Evolutionary conservation across 2,888 invertebrate genomes (phyloP).

Genomic region (Folsomia manolachei): DNA sequence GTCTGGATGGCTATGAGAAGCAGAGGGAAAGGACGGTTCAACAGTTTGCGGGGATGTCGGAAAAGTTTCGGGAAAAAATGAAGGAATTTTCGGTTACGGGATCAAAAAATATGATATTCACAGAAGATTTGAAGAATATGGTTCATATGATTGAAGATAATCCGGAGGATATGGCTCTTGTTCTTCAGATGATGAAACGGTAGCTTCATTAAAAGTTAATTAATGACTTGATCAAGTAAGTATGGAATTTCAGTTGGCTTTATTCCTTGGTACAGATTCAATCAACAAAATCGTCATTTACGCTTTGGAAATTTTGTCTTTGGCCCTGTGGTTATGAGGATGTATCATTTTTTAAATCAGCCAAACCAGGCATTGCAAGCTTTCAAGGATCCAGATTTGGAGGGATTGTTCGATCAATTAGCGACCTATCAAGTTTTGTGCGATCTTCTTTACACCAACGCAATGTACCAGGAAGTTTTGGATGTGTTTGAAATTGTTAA

Average conservation of each 20-base stretch:
- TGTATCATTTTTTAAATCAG: conserved; percentile 69
- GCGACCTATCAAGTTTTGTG: conserved; percentile 66
- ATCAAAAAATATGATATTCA: conserved; percentile 68
- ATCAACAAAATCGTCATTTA: conserved; percentile 66
- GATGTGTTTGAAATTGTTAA: conserved; percentile 64
- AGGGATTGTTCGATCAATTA: conserved; percentile 70
- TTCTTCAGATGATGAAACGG: conserved; percentile 69
- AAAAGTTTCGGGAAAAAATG: conserved; percentile 72
- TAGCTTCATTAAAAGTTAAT: conserved; percentile 51
- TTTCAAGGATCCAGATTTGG: conserved; percentile 63
- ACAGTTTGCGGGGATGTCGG: conserved; percentile 64
- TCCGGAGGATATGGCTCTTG: conserved; percentile 63
- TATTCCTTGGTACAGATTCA: conserved; percentile 60
- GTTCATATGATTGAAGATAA: conserved; percentile 66
- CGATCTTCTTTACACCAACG: conserved; percentile 68
- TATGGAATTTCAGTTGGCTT: no score
- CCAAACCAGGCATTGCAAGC: conserved; percentile 66
- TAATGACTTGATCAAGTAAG: no score
- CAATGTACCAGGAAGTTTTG: conserved; percentile 66
- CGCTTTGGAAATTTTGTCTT: conserved; percentile 77
- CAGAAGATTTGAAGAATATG: conserved; percentile 81
- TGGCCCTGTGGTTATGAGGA: conserved; percentile 79
- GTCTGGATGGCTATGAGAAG: conserved; percentile 62
- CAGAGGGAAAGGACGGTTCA: conserved; percentile 59
- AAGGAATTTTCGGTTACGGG: conserved; percentile 60